Conservation (phyloP, 2,797 vertebrate species). For the Heliangelus exortis region DNA sequence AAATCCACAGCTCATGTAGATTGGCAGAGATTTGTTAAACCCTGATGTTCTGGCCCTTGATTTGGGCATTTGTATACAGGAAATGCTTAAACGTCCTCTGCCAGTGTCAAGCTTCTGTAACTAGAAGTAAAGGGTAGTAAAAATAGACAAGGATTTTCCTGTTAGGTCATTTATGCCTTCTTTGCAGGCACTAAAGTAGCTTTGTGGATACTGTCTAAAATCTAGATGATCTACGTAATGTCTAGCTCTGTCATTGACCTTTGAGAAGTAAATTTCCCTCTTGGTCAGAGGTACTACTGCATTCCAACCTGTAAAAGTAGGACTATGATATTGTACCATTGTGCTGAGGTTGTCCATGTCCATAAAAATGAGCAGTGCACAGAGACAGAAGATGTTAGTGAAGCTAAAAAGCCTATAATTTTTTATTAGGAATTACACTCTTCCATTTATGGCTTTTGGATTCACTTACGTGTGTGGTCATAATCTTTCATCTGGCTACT, state of each 20-base stretch:
- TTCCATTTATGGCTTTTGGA: conserved; percentile 13
- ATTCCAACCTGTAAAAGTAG: background rate
- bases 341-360: background rate
- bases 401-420: background rate
- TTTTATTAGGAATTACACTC: conserved; percentile 53
- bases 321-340: background rate
- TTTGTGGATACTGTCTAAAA: background rate
- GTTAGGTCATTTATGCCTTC: conserved; percentile 3
- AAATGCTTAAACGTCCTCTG: conserved; percentile 18
- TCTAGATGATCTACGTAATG: background rate
- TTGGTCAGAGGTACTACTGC: background rate
- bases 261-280: background rate
- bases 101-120: conserved; percentile 4
- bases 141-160: background rate
- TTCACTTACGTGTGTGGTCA: conserved; percentile 20
- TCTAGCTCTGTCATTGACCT: background rate
- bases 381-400: background rate
- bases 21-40: background rate
- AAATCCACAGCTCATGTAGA: background rate
- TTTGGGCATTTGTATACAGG: background rate
- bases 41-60: background rate
- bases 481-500: conserved; percentile 36
- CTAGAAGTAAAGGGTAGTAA: conserved; percentile 22
- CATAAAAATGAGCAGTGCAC: background rate
- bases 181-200: background rate